A percentile compares a stretch with the other conserved stretches of the same genome.
Evolutionary conservation across 2,797 vertebrate species (phyloP).

Genomic region (Sebastes matsubarae): DNA sequence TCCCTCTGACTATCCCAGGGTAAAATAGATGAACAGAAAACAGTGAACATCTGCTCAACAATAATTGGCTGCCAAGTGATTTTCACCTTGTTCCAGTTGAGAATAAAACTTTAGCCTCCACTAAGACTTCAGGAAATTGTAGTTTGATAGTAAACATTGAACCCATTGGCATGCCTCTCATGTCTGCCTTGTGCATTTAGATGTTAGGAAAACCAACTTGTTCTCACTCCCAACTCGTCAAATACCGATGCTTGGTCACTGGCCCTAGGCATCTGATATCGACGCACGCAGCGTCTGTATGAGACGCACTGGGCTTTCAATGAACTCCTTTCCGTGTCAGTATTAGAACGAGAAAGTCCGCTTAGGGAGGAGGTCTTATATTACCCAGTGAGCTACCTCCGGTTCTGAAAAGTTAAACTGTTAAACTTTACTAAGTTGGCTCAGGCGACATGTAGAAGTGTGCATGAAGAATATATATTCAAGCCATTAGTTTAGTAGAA

Average conservation of each 20-base stretch:
- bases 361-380: no score
- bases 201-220: background rate
- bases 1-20: background rate
- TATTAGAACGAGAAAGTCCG: no score
- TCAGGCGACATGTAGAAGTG: background rate
- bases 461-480: background rate
- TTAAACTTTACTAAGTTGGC: no score
- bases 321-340: no score
- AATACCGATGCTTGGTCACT: background rate
- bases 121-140: background rate
- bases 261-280: background rate
- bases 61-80: slow-evolving; percentile 29
- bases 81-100: slow-evolving; percentile 10
- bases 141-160: background rate
- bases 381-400: no score
- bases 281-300: background rate
- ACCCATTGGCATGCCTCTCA: background rate
- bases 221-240: background rate
- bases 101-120: background rate
- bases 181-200: background rate
- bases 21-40: slow-evolving; percentile 17
- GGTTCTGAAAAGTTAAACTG: no score
- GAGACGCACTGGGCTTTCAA: no score
- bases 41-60: slow-evolving; percentile 35
- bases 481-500: background rate